These are phyloP conservation scores for Salvelinus fontinalis DNA, from an alignment of 2,113 vertebrate genomes.

Conservation along the genomic window DNA sequence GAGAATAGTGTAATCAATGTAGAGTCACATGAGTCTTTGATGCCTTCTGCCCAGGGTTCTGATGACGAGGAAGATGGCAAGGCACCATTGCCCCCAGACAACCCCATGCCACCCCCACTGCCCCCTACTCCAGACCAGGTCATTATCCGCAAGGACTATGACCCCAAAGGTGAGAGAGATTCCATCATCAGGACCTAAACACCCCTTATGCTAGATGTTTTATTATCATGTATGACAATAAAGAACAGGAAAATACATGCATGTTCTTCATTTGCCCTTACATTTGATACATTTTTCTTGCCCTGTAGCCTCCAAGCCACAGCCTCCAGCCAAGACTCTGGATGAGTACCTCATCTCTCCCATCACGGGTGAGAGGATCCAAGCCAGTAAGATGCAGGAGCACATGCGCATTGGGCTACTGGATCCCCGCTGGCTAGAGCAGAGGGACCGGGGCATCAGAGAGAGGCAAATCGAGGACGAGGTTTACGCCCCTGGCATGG, in stretches of 20 bases:
- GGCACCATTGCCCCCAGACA: conserved; percentile 90
- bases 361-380: conserved; percentile 97
- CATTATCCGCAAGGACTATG: conserved; percentile 96
- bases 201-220: background rate
- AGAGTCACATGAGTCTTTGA: background rate
- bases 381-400: conserved; percentile 98
- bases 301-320: conserved; percentile 85
- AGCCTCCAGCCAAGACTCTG: conserved; percentile 72
- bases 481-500: conserved; percentile 95
- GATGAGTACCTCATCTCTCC: conserved; percentile 98
- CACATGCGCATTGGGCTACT: conserved; percentile 98
- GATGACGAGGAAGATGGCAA: conserved; percentile 95
- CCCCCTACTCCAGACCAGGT: conserved; percentile 97
- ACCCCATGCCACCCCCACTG: conserved; percentile 93
- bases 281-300: background rate
- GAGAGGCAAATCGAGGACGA: conserved; percentile 97
- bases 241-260: background rate
- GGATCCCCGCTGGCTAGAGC: conserved; percentile 96
- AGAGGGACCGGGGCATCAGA: conserved; percentile 91
- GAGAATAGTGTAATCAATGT: too few species aligned
- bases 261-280: background rate
- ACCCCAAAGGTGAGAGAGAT: conserved; percentile 87
- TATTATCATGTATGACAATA: background rate
- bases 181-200: background rate
- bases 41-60: conserved; percentile 80